These are phyloP conservation scores for Odontesthes bonariensis DNA, from an alignment of 2,113 vertebrate species.

Conservation along the genomic window DNA sequence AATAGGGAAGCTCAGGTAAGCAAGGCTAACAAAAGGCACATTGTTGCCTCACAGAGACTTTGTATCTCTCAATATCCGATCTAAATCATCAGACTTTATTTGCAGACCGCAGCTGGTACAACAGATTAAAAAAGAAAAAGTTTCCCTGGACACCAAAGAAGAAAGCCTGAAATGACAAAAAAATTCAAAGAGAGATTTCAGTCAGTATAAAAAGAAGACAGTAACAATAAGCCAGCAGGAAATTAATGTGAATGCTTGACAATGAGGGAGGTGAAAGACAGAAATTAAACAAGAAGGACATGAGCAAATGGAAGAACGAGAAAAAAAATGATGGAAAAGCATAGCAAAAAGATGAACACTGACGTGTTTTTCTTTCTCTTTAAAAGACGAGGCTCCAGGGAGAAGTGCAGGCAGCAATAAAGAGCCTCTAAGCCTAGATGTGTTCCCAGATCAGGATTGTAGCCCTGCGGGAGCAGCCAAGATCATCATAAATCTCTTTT, in stretches of 20 bases:
- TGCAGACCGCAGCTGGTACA: conserved; percentile 20
- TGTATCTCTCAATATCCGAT: background rate
- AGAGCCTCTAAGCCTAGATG: conserved; percentile 15
- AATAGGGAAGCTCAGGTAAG: background rate
- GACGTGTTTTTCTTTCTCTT: conserved; percentile 23
- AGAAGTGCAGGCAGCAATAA: conserved; percentile 20
- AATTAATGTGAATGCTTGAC: conserved; percentile 29
- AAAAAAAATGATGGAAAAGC: conserved; percentile 15
- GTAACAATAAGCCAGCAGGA: conserved; percentile 42
- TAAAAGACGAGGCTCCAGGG: conserved; percentile 27
- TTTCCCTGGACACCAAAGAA: conserved; percentile 1
- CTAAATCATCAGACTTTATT: conserved; percentile 9
- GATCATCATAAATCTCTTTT: conserved; percentile 44
- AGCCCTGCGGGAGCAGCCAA: conserved; percentile 19
- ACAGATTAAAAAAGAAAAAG: conserved; percentile 1
- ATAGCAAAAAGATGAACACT: background rate
- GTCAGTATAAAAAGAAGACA: conserved; percentile 20
- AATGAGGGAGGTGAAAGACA: conserved; percentile 42
- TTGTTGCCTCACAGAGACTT: background rate
- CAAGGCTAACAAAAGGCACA: conserved; percentile 4
- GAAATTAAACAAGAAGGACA: conserved; percentile 32
- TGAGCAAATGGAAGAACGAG: conserved; percentile 18
- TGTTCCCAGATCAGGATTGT: conserved; percentile 32
- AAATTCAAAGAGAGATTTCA: conserved; percentile 33
- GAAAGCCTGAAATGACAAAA: conserved; percentile 29